A percentile compares a stretch with the other conserved stretches of the same genome.
Evolutionary conservation across 2,113 vertebrate genomes (phyloP).

Genomic region (Peromyscus maniculatus): DNA sequence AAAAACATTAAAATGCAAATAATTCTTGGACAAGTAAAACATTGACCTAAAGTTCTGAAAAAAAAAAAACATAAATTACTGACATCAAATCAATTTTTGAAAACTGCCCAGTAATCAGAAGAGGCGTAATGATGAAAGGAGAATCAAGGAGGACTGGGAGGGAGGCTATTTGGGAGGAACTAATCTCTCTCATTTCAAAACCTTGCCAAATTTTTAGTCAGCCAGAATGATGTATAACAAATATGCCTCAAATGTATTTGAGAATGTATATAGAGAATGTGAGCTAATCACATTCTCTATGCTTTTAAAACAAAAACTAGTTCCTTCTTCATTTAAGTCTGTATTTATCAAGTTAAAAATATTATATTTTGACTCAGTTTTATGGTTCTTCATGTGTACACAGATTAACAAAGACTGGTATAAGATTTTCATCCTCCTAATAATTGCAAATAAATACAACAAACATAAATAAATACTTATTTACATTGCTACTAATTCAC

Average conservation of each 20-base stretch:
- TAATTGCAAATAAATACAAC: background rate
- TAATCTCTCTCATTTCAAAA: constrained; percentile 42
- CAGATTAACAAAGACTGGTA: background rate
- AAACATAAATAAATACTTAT: background rate
- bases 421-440: constrained; percentile 1
- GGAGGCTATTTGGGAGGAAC: background rate
- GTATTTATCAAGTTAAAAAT: constrained; percentile 55
- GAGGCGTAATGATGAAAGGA: background rate
- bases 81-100: constrained; percentile 49
- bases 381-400: background rate
- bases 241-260: background rate
- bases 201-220: constrained; percentile 39
- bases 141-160: background rate
- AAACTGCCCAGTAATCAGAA: constrained; percentile 7
- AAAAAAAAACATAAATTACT: constrained; percentile 20
- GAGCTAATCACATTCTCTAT: background rate
- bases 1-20: constrained; percentile 58
- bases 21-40: constrained; percentile 36
- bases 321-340: background rate
- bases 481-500: background rate
- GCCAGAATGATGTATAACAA: background rate
- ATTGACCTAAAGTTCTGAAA: constrained; percentile 25
- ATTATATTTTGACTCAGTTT: constrained; percentile 3
- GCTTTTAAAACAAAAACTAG: background rate
- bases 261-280: background rate